A percentile compares a stretch with the other conserved stretches of the same genome.
Evolutionary conservation across 2,888 invertebrate genomes (phyloP).

Genomic region (Smittia aterrima): DNA sequence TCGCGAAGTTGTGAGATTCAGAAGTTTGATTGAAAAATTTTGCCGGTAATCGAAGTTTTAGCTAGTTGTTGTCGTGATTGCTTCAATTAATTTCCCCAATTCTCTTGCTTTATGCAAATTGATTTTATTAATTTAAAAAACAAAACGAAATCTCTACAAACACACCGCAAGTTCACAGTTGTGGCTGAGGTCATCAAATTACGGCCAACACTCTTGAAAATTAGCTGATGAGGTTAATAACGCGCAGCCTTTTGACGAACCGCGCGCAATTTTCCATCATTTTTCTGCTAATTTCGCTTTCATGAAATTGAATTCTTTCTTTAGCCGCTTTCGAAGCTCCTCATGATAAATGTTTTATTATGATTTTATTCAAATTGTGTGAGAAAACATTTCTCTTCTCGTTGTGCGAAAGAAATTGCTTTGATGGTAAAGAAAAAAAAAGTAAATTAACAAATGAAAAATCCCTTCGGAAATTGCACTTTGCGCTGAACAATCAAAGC

Average conservation of each 20-base stretch:
- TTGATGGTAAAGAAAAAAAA: neutral
- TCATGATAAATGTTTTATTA: constrained; percentile 16
- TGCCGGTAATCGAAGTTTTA: neutral
- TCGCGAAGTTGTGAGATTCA: neutral
- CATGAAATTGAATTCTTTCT: constrained; percentile 13
- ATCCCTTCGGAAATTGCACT: neutral
- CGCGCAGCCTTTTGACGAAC: constrained; percentile 14
- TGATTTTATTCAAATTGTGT: constrained; percentile 20
- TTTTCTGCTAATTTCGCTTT: neutral
- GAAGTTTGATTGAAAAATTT: neutral
- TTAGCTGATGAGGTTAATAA: constrained; percentile 35
- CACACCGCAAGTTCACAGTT: constrained; percentile 18
- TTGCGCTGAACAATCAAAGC: neutral
- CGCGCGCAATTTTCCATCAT: neutral
- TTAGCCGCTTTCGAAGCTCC: neutral
- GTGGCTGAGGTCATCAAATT: constrained; percentile 28
- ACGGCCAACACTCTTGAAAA: constrained; percentile 10
- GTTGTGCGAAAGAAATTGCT: neutral
- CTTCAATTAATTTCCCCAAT: neutral
- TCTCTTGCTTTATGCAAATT: neutral
- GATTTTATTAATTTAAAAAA: neutral
- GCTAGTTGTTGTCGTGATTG: neutral
- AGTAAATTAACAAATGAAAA: too few relatives aligned
- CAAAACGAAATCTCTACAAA: neutral
- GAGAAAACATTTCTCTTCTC: neutral